These are phyloP conservation scores for Oreochromis niloticus DNA, from an alignment of 2,113 vertebrate species.

Conservation along the genomic window DNA sequence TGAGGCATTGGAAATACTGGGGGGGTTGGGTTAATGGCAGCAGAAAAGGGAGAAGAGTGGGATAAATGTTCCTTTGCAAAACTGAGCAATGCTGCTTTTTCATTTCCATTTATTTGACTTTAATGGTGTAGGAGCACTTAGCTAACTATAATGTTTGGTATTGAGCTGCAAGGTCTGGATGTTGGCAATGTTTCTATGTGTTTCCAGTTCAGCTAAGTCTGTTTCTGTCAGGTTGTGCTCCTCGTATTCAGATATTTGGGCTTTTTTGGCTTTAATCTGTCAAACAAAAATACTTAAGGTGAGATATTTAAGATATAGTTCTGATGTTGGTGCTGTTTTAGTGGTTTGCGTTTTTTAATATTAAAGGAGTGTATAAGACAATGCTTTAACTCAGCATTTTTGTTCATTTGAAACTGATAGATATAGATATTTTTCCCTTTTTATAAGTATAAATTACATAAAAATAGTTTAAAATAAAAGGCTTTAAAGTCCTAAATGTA, in stretches of 20 bases:
- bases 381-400: not conserved
- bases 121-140: not conserved
- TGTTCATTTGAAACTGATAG: not conserved
- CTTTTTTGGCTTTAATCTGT: not conserved
- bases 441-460: not conserved
- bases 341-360: rapidly evolving
- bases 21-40: not conserved
- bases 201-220: not conserved
- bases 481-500: not conserved
- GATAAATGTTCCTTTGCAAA: rapidly evolving
- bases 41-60: not conserved
- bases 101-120: not conserved
- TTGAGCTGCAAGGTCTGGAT: not conserved
- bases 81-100: not conserved
- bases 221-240: not conserved
- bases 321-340: not conserved
- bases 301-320: not conserved
- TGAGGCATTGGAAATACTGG: not conserved
- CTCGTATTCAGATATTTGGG: not conserved
- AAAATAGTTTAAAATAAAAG: not conserved
- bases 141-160: not conserved
- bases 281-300: rapidly evolving
- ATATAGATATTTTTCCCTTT: rapidly evolving
- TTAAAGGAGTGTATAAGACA: not conserved
- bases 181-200: rapidly evolving